Evolutionary conservation across 2,888 invertebrate species (phyloP).

Genomic region (Tetragnatha montana): DNA sequence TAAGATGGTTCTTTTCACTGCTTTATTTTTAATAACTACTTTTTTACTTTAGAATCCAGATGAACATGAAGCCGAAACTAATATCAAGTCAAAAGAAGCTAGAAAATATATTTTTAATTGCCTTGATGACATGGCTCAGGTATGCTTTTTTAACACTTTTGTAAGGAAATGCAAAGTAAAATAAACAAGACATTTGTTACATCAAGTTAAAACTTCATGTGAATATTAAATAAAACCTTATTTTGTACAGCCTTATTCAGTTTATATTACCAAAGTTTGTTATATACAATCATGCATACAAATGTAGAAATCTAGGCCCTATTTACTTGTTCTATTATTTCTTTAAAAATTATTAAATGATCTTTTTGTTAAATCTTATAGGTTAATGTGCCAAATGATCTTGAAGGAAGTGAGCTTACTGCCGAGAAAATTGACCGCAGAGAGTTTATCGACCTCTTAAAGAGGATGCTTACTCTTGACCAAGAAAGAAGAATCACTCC

Average conservation of each 20-base stretch:
- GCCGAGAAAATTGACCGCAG: slow-evolving; percentile 98
- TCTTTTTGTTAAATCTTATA: slow-evolving; percentile 77
- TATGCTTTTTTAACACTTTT: slow-evolving; percentile 18
- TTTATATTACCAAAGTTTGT: too few species aligned
- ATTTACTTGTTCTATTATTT: not conserved
- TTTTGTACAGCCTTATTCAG: too few species aligned
- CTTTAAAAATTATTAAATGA: not conserved
- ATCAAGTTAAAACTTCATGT: too few species aligned
- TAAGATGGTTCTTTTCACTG: not conserved
- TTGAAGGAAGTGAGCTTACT: slow-evolving; percentile 95
- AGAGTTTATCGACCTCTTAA: slow-evolving; percentile 97
- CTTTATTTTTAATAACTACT: not conserved
- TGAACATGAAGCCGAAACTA: slow-evolving; percentile 98
- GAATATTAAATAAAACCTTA: too few species aligned
- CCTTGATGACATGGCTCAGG: slow-evolving; percentile 92
- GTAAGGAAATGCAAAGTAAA: too few species aligned
- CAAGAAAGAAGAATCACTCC: slow-evolving; percentile 96
- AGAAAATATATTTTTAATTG: slow-evolving; percentile 99
- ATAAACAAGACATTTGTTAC: too few species aligned
- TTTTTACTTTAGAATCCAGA: slow-evolving; percentile 87
- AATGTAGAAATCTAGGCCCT: not conserved
- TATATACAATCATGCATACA: not conserved
- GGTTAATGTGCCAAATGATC: slow-evolving; percentile 95
- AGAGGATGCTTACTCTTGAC: slow-evolving; percentile 99
- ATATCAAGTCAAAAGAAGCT: slow-evolving; percentile 99